Conservation (phyloP, 2,888 invertebrate species). For the Xanthorhoe spadicearia region DNA sequence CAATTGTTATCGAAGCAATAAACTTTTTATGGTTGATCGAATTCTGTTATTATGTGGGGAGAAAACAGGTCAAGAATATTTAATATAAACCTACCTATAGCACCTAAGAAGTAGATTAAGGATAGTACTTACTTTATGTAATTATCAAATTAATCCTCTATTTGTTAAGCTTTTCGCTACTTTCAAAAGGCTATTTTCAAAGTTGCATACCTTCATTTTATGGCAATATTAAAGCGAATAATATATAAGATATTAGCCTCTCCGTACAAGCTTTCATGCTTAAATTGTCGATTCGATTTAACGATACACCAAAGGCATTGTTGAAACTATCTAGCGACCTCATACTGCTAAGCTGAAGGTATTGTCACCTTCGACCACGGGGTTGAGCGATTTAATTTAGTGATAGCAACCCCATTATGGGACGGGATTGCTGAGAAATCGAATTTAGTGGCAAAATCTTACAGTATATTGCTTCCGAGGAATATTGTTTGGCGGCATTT, state of each 20-base stretch:
- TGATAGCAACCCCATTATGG: conserved; percentile 53
- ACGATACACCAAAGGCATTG: conserved; percentile 13
- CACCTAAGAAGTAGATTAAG: too few relatives aligned
- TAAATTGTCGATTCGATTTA: conserved; percentile 13
- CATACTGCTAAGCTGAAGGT: conserved; percentile 31
- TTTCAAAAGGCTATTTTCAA: too few relatives aligned
- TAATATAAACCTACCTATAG: too few relatives aligned
- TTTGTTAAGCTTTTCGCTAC: too few relatives aligned
- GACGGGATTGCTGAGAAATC: conserved; percentile 48
- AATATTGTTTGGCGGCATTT: conserved; percentile 11
- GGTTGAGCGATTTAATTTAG: conserved; percentile 61
- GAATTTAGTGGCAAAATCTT: conserved; percentile 39
- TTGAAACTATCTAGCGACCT: conserved; percentile 27
- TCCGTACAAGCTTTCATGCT: background rate
- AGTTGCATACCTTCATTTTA: too few relatives aligned
- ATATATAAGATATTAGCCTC: background rate
- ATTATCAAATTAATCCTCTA: too few relatives aligned
- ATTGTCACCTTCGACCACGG: conserved; percentile 48
- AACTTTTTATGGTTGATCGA: too few relatives aligned
- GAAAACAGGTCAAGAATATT: too few relatives aligned
- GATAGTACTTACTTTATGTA: too few relatives aligned
- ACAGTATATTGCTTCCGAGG: conserved; percentile 21
- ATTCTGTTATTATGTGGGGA: too few relatives aligned
- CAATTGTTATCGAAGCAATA: too few relatives aligned
- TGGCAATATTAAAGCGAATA: background rate